Evolutionary conservation across 2,113 vertebrate genomes (phyloP).

Genomic region (Campylomormyrus numenius): DNA sequence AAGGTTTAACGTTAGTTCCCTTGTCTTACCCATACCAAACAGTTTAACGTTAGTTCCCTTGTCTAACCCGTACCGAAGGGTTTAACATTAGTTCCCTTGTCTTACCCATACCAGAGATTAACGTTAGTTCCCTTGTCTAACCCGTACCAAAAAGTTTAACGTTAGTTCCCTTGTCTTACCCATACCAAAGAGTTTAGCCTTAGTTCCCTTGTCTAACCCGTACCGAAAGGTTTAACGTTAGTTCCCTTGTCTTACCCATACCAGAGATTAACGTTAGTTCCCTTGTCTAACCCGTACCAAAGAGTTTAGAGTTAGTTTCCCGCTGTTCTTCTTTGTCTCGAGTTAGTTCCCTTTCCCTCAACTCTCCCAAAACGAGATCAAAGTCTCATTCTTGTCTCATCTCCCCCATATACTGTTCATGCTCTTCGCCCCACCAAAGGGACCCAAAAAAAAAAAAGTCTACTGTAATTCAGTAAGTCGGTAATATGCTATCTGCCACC

Average conservation of each 20-base stretch:
- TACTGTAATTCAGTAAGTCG: neutral
- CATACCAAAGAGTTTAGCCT: neutral
- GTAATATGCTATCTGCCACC: conserved; percentile 3
- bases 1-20: neutral
- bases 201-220: neutral
- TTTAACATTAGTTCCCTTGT: neutral
- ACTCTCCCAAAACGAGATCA: neutral
- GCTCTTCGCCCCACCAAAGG: neutral
- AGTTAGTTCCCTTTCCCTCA: neutral
- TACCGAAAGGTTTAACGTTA: neutral
- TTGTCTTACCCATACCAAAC: neutral
- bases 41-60: neutral
- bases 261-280: neutral
- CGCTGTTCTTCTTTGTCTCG: neutral
- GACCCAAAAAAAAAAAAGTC: neutral
- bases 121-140: neutral
- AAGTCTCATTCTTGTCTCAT: neutral
- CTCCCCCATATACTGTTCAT: neutral
- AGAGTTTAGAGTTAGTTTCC: neutral
- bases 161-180: neutral
- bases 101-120: neutral
- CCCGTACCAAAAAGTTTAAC: neutral
- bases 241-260: neutral
- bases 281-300: neutral
- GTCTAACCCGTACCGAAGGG: neutral